phyloP scores from a whole-genome alignment of 2,888 invertebrate species.

The Leucozona laternaria region DNA sequence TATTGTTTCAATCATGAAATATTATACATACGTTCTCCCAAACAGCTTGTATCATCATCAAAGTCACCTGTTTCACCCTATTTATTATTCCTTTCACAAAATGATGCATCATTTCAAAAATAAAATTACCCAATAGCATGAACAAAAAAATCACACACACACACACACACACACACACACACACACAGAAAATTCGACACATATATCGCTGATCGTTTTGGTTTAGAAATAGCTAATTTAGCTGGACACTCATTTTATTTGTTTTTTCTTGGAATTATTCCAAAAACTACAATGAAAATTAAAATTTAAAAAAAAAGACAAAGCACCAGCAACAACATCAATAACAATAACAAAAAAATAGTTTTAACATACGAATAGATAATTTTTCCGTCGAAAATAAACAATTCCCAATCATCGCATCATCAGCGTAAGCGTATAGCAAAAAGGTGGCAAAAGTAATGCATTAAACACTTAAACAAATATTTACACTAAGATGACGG shows the following conservation, averaged over 20 bases:
- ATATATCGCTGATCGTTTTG: background rate
- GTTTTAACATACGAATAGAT: background rate
- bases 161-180: background rate
- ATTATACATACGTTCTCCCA: background rate
- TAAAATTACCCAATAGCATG: background rate
- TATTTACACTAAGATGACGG: background rate
- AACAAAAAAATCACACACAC: background rate
- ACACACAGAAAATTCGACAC: background rate
- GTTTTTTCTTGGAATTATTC: conserved; percentile 44
- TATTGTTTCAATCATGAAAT: background rate
- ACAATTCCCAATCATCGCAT: background rate
- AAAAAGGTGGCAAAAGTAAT: conserved; percentile 2
- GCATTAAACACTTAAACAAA: background rate
- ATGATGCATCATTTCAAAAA: conserved; percentile 19
- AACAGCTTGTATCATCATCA: background rate
- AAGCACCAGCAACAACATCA: background rate
- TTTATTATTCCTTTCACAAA: conserved; percentile 8
- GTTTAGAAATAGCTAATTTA: background rate
- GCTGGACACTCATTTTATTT: conserved; percentile 21
- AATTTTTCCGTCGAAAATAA: background rate
- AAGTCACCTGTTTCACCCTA: conserved; percentile 7
- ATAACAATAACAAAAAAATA: background rate
- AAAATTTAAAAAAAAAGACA: conserved; percentile 9
- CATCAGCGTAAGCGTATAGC: background rate
- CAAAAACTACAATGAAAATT: conserved; percentile 26